Conservation (phyloP, 2,888 invertebrate genomes). For the Andrena chrysosceles region DNA sequence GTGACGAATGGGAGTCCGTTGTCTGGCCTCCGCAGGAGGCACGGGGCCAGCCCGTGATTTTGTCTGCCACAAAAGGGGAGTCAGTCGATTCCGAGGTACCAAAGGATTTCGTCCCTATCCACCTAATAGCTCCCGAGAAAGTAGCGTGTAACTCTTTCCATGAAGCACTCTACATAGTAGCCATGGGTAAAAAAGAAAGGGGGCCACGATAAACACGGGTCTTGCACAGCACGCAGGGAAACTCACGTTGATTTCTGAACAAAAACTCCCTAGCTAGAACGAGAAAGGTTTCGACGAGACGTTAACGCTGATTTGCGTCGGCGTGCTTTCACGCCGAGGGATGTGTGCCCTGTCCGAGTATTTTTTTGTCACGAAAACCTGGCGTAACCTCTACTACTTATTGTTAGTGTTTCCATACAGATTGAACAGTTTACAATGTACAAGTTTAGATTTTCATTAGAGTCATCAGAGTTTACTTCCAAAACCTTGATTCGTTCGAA, state of each 20-base stretch:
- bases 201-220: not conserved
- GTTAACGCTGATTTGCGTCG: not conserved
- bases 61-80: constrained; percentile 17
- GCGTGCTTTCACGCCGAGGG: too few relatives aligned
- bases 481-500: too few relatives aligned
- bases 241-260: not conserved
- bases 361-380: too few relatives aligned
- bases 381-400: too few relatives aligned
- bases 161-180: constrained; percentile 6
- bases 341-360: too few relatives aligned
- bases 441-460: too few relatives aligned
- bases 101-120: constrained; percentile 1
- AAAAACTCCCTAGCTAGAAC: not conserved
- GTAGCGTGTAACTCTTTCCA: constrained; percentile 16
- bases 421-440: too few relatives aligned
- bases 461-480: too few relatives aligned
- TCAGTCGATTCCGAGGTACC: constrained; percentile 13
- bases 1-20: constrained; percentile 14
- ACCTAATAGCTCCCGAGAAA: constrained; percentile 6
- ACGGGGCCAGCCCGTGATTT: not conserved
- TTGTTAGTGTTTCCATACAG: too few relatives aligned
- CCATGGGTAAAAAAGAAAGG: not conserved
- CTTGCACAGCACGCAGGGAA: not conserved
- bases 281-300: not conserved
- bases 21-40: not conserved